Evolutionary conservation across 2,888 invertebrate genomes (phyloP), one percentile per base, ranked within the genome.

Genomic region (Caenorhabditis sp.): DNA sequence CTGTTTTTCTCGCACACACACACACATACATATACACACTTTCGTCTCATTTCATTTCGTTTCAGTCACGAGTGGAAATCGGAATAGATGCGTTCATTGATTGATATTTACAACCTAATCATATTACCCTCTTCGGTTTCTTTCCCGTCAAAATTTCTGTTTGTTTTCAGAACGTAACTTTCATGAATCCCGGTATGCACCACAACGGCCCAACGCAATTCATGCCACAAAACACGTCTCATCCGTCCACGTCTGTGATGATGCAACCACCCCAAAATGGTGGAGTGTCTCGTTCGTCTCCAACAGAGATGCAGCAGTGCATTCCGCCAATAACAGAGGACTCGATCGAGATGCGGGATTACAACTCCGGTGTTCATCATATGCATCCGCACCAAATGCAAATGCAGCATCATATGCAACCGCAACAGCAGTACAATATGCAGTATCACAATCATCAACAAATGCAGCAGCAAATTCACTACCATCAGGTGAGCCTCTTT

Each of bases 251-350:
- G 16, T 75, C 73, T n/a, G 74, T 80, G 14, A 76, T 80, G 81
- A 75, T 70, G 76, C 81, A 73, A 26, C 58, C 38, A 28, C 70
- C 74, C 14, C 81, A 79, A 35, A 70, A 70, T 38, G 77, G 79
- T 49, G 73, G 70, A 35, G 31, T 77, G 16, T 64, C 80, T 19
- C 72, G 83, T 24, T 74, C 79, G n/a, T 83, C 83, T 10, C 83
- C 83, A 16, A 79, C 83, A 6, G 83, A 79, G 26, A 74, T 83
- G 83, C 74, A 58, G 70, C 83, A 83, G 51, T 68, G 77, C 38
- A 61, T 83, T 64, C 79, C 66, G 54, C 66, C 68, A 28, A 66
- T 82, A 24, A 69, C 76, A 5, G 83, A 83, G 22, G 83, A 83
- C 35, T 69, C 69, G 16, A 47, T 79, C 1, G 79, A 70, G 28